Evolutionary conservation across 2,888 invertebrate genomes (phyloP).

Genomic region (Theretra japonica): DNA sequence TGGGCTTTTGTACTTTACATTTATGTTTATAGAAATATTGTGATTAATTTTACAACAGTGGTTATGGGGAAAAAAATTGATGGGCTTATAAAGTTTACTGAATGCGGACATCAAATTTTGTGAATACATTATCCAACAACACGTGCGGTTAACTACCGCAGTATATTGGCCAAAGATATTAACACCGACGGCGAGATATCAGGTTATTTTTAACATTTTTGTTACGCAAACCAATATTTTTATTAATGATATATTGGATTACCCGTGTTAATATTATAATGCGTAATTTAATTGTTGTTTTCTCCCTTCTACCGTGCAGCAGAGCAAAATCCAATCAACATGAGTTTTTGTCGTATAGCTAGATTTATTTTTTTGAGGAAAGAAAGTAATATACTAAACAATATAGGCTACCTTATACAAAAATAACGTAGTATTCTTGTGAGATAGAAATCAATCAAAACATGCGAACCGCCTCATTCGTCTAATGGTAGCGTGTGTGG

Average conservation of each 20-base stretch:
- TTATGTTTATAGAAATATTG: slow-evolving; percentile 12
- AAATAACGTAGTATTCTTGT: too few relatives aligned
- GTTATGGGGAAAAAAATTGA: not conserved
- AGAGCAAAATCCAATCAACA: too few relatives aligned
- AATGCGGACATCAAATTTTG: slow-evolving; percentile 2
- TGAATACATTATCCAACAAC: slow-evolving; percentile 21
- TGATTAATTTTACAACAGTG: not conserved
- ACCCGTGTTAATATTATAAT: not conserved
- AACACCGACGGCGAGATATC: not conserved
- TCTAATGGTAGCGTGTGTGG: too few relatives aligned
- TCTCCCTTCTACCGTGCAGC: too few relatives aligned
- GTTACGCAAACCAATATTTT: not conserved
- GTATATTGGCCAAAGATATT: slow-evolving; percentile 12
- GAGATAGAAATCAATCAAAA: too few relatives aligned
- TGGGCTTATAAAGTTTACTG: slow-evolving; percentile 3
- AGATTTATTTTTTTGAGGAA: too few relatives aligned
- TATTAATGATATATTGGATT: not conserved
- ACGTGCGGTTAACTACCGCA: slow-evolving; percentile 14
- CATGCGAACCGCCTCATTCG: too few relatives aligned
- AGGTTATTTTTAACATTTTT: not conserved
- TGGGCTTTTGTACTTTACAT: slow-evolving; percentile 37
- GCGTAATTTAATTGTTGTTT: not conserved
- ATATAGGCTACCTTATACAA: too few relatives aligned
- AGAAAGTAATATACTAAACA: too few relatives aligned
- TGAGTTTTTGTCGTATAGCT: too few relatives aligned